A percentile compares a stretch with the other conserved stretches of the same genome.
These are phyloP conservation scores for Apodemus speciosus DNA, from an alignment of 2,113 vertebrate genomes.

Conservation along the genomic window DNA sequence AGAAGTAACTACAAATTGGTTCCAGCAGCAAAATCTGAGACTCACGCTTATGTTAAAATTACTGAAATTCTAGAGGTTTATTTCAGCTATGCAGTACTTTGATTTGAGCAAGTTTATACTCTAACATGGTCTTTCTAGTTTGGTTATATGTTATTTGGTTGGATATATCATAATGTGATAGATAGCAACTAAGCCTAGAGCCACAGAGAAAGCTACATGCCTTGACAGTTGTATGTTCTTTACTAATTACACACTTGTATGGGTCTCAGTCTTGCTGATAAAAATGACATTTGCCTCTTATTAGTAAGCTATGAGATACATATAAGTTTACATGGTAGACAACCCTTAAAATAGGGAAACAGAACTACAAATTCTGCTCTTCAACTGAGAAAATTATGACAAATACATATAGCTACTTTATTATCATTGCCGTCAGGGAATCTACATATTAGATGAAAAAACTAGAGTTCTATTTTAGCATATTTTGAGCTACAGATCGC, in stretches of 20 bases:
- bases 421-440: neutral
- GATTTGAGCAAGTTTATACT: neutral
- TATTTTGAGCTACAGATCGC: neutral
- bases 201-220: neutral
- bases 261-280: neutral
- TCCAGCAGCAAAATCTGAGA: rapidly evolving
- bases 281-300: neutral
- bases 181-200: neutral
- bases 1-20: neutral
- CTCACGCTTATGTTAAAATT: neutral
- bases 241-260: neutral
- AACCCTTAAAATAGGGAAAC: neutral
- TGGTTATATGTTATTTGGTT: rapidly evolving
- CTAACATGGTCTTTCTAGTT: neutral
- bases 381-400: neutral
- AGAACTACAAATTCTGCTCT: neutral
- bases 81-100: neutral
- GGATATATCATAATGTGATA: neutral
- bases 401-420: neutral
- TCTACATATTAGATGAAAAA: neutral
- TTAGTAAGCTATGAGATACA: neutral
- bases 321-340: neutral
- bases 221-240: neutral
- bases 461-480: neutral
- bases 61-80: neutral